Evolutionary conservation across 1,140 invertebrate species (phyloP).

Genomic region (Drosophila biarmipes): DNA sequence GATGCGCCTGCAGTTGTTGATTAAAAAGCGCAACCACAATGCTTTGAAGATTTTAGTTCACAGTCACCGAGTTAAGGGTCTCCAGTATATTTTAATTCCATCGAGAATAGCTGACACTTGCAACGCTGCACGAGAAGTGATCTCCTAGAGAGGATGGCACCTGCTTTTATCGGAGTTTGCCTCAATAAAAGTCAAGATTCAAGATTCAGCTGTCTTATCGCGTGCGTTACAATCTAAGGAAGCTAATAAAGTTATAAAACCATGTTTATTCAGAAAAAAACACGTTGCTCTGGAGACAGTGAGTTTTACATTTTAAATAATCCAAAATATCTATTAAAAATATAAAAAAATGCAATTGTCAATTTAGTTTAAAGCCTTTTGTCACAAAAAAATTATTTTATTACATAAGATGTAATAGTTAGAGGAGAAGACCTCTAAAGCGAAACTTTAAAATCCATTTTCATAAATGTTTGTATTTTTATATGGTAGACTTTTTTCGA

Average conservation of each 20-base stretch:
- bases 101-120: conserved; percentile 24
- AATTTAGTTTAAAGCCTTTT: too few species aligned
- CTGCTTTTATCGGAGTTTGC: conserved; percentile 36
- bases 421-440: too few species aligned
- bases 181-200: conserved; percentile 35
- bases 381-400: too few species aligned
- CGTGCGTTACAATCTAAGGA: conserved; percentile 33
- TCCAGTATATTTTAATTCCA: conserved; percentile 12
- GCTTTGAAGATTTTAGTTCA: conserved; percentile 19
- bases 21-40: conserved; percentile 26
- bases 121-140: conserved; percentile 35
- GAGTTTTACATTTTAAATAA: conserved; percentile 3
- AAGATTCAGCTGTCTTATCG: conserved; percentile 39
- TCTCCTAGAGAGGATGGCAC: conserved; percentile 11
- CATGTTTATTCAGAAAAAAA: conserved; percentile 24
- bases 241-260: conserved; percentile 39
- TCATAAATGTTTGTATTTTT: too few species aligned
- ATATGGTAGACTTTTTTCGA: too few species aligned
- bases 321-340: neutral
- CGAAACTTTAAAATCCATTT: too few species aligned
- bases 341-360: too few species aligned
- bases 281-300: conserved; percentile 18
- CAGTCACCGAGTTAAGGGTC: neutral
- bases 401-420: too few species aligned
- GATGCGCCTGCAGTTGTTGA: conserved; percentile 20